phyloP scores from a whole-genome alignment of 2,888 invertebrate genomes.

The Oscheius sp. region DNA sequence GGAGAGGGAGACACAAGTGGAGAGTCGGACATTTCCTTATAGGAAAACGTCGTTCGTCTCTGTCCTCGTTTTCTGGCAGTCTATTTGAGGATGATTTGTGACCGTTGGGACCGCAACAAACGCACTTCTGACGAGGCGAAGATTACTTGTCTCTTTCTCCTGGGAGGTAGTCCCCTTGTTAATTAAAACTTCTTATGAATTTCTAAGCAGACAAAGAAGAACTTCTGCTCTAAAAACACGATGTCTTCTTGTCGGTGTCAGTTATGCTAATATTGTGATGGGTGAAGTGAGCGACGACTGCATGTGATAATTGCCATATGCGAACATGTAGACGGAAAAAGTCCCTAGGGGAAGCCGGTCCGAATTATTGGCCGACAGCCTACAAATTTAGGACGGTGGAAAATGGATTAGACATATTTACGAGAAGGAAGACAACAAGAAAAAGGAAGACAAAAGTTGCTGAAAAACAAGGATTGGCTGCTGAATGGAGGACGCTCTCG shows the following conservation, averaged over 20 bases:
- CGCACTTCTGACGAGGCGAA: constrained; percentile 4
- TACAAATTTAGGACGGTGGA: constrained; percentile 3
- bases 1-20: constrained; percentile 5
- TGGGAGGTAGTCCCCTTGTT: not conserved
- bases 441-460: constrained; percentile 14
- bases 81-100: constrained; percentile 5
- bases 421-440: not conserved
- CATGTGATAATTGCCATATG: constrained; percentile 32
- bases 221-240: not conserved
- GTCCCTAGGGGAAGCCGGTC: constrained; percentile 14
- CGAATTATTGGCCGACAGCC: constrained; percentile 21
- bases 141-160: not conserved
- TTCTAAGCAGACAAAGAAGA: too few relatives aligned
- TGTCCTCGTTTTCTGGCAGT: not conserved
- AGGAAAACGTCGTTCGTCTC: not conserved
- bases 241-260: not conserved
- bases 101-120: constrained; percentile 13
- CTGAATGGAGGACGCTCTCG: constrained; percentile 29
- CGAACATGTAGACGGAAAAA: constrained; percentile 30
- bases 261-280: constrained; percentile 30
- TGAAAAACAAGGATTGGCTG: constrained; percentile 9
- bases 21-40: not conserved
- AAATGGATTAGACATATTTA: not conserved
- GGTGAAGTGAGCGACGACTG: constrained; percentile 31
- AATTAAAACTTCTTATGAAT: too few relatives aligned